phyloP scores from a whole-genome alignment of 2,113 vertebrate genomes.

The Anarrhichthys ocellatus region DNA sequence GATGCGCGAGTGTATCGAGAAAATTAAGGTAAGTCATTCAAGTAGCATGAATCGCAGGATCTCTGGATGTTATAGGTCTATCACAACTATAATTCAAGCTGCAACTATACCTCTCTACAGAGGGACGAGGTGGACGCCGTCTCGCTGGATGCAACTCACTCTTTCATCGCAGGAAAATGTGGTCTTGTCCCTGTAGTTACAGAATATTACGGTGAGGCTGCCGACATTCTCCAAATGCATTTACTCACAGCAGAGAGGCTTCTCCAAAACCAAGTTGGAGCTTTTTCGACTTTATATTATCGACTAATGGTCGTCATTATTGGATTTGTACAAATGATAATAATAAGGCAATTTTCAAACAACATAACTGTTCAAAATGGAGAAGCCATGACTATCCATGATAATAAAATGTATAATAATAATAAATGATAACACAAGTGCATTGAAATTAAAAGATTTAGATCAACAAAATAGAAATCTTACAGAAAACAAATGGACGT shows the following conservation, averaged over 20 bases:
- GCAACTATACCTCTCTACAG: conserved; percentile 68
- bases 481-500: background rate
- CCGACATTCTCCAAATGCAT: background rate
- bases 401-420: background rate
- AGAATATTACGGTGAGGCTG: conserved; percentile 89
- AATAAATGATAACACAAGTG: background rate
- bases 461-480: background rate
- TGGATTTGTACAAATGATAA: background rate
- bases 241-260: background rate
- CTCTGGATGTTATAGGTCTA: background rate
- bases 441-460: background rate
- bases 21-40: conserved; percentile 86
- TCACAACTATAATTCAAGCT: background rate
- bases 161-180: conserved; percentile 89
- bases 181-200: conserved; percentile 89
- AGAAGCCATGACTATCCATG: background rate
- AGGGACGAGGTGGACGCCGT: conserved; percentile 90
- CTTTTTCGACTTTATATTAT: background rate
- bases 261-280: background rate
- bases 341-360: background rate
- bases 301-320: no score
- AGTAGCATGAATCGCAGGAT: background rate
- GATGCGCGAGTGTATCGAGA: conserved; percentile 88
- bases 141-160: conserved; percentile 89
- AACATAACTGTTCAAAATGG: background rate